These are phyloP conservation scores for Chirona hameri DNA, from an alignment of 2,888 invertebrate genomes.

Conservation along the genomic window DNA sequence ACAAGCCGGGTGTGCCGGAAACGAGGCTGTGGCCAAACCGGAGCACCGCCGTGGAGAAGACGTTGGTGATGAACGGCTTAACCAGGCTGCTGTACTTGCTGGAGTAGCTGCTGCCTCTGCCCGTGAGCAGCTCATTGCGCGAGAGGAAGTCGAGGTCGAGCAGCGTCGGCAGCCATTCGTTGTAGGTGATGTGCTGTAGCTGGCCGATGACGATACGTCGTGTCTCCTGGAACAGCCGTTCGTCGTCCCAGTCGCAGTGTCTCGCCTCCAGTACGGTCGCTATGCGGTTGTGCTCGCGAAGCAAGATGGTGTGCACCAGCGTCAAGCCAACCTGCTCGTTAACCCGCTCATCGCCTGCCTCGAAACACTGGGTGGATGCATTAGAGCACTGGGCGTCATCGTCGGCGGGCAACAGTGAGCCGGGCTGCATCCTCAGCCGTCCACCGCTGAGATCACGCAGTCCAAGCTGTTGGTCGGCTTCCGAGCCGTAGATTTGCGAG, in stretches of 20 bases:
- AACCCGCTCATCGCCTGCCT: conserved; percentile 11
- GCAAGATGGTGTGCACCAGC: conserved; percentile 65
- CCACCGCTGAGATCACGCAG: conserved; percentile 62
- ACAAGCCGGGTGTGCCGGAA: not conserved
- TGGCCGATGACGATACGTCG: conserved; percentile 52
- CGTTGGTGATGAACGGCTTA: conserved; percentile 34
- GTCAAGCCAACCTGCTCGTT: conserved; percentile 58
- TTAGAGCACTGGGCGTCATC: not conserved
- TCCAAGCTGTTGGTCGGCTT: conserved; percentile 54
- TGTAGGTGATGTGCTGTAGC: conserved; percentile 72
- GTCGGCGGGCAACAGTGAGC: not conserved
- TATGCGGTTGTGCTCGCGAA: conserved; percentile 53
- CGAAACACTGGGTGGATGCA: not conserved
- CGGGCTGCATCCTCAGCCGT: conserved; percentile 48
- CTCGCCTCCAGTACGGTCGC: conserved; percentile 47
- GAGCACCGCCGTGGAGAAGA: conserved; percentile 37
- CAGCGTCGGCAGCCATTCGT: conserved; percentile 73
- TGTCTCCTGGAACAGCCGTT: conserved; percentile 53
- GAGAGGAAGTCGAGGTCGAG: conserved; percentile 47
- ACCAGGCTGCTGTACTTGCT: conserved; percentile 27
- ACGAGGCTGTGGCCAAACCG: conserved; percentile 38
- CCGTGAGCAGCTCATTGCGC: not conserved
- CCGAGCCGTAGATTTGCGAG: conserved; percentile 70
- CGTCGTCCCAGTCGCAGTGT: conserved; percentile 53
- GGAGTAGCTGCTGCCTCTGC: conserved; percentile 38